Conservation (phyloP, 2,888 invertebrate species). For the Mimachlamys varia region DNA sequence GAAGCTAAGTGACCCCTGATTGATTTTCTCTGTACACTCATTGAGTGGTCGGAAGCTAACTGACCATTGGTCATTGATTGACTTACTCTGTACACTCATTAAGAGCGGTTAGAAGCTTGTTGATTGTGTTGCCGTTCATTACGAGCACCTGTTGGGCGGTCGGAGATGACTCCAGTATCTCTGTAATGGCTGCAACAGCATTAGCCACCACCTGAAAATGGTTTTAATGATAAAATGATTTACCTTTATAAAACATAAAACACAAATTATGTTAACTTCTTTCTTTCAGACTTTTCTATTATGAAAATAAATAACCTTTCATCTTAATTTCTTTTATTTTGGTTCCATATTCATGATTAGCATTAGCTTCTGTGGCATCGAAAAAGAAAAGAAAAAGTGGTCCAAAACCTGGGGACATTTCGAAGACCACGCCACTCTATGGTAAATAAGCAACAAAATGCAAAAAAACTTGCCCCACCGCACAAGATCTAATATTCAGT, state of each 20-base stretch:
- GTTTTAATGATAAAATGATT: not conserved
- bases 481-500: too few relatives aligned
- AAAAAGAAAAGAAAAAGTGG: too few relatives aligned
- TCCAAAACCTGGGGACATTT: too few relatives aligned
- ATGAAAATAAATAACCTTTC: not conserved
- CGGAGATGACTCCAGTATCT: slow-evolving; percentile 98
- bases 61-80: not conserved
- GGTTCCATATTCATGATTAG: too few relatives aligned
- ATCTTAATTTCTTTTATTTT: too few relatives aligned
- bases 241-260: not conserved
- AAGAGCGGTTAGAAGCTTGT: slow-evolving; percentile 97
- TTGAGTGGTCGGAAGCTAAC: not conserved
- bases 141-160: slow-evolving; percentile 97
- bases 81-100: slow-evolving; percentile 97
- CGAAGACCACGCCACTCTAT: too few relatives aligned
- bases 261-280: not conserved
- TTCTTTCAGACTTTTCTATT: not conserved
- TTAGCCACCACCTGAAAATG: slow-evolving; percentile 92
- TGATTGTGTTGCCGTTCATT: slow-evolving; percentile 98
- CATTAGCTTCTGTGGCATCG: too few relatives aligned
- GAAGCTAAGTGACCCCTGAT: slow-evolving; percentile 54
- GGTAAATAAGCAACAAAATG: too few relatives aligned
- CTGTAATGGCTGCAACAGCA: slow-evolving; percentile 98
- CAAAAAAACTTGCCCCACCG: too few relatives aligned
- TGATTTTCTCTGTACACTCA: too few relatives aligned